Percentiles rank a stretch among this genome's conserved stretches.
Evolutionary conservation across 2,113 vertebrate genomes (phyloP).

Genomic region (Lophura nycthemera): DNA sequence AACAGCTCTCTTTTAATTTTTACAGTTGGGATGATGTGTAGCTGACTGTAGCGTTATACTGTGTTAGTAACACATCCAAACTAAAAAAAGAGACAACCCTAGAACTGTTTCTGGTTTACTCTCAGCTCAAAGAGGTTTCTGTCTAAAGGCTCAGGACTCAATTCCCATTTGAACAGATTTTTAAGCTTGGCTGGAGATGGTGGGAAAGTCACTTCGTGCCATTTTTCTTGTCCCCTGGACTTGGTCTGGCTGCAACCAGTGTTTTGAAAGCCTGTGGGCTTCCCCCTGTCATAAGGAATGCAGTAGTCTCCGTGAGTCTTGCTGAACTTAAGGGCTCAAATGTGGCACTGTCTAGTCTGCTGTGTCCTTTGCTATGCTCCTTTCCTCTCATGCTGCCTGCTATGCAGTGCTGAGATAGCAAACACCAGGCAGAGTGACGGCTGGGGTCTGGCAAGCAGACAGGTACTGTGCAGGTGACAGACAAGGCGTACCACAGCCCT

Average conservation of each 20-base stretch:
- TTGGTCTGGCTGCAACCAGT: neutral
- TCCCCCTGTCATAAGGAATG: neutral
- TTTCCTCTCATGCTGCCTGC: neutral
- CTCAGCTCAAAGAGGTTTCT: conserved; percentile 42
- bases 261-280: neutral
- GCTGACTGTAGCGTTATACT: conserved; percentile 71
- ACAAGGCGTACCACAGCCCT: neutral
- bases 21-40: conserved; percentile 74
- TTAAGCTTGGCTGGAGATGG: neutral
- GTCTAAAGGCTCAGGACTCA: conserved; percentile 38
- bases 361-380: neutral
- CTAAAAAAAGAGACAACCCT: conserved; percentile 67
- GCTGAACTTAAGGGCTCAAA: neutral
- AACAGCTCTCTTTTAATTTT: conserved; percentile 74
- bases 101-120: conserved; percentile 57
- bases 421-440: neutral
- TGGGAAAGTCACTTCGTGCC: neutral
- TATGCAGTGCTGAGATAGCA: neutral
- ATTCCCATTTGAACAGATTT: conserved; percentile 28
- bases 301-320: neutral
- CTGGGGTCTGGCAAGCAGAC: neutral
- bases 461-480: neutral
- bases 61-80: conserved; percentile 72
- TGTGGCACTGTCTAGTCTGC: neutral
- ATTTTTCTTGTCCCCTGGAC: neutral